Evolutionary conservation across 2,888 invertebrate species (phyloP).

Genomic region (Allygus modestus): DNA sequence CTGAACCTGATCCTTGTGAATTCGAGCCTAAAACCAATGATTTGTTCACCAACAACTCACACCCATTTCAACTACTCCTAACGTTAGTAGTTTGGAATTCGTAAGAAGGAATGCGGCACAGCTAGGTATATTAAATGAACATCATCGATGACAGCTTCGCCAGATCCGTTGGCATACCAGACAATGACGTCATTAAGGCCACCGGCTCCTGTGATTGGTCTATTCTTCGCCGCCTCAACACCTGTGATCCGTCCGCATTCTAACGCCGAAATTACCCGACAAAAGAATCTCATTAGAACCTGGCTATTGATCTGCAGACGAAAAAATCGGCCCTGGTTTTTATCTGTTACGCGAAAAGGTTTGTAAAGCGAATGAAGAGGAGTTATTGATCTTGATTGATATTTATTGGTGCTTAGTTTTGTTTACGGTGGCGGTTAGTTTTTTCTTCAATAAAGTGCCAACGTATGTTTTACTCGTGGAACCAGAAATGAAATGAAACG

Average conservation of each 20-base stretch:
- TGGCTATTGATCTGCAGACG: background rate
- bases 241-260: background rate
- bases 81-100: too few relatives aligned
- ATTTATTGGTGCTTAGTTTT: too few relatives aligned
- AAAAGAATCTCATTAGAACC: background rate
- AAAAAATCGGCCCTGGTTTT: background rate
- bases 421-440: too few relatives aligned
- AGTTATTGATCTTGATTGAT: too few relatives aligned
- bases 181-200: conserved; percentile 15
- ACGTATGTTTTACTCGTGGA: too few relatives aligned
- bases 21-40: too few relatives aligned
- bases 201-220: conserved; percentile 11
- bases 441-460: too few relatives aligned
- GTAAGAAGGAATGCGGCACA: background rate
- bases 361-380: background rate
- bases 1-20: too few relatives aligned
- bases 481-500: too few relatives aligned
- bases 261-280: background rate
- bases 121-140: background rate
- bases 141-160: background rate
- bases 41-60: too few relatives aligned
- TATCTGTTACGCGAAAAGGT: background rate
- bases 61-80: too few relatives aligned
- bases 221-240: conserved; percentile 12
- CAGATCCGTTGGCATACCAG: background rate